phyloP scores from a whole-genome alignment of 2,113 vertebrate species.

The Tachysurus vachellii region DNA sequence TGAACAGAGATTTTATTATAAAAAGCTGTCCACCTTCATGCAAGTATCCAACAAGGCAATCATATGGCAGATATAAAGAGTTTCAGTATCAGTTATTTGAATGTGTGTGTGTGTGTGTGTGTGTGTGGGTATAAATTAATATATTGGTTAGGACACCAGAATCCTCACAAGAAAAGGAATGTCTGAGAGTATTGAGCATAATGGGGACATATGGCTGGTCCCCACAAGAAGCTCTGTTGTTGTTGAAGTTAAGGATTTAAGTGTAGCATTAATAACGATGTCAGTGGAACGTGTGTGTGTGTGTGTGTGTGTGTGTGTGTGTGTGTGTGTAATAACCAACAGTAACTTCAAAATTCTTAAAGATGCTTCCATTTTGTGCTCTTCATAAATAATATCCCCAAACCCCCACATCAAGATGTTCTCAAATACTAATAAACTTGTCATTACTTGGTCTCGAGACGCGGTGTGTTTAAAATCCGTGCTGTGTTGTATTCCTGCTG shows the following conservation, averaged over 20 bases:
- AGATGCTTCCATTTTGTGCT: background rate
- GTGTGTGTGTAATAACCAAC: background rate
- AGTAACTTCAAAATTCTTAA: background rate
- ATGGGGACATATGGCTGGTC: no score
- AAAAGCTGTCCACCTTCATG: background rate
- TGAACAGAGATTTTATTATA: background rate
- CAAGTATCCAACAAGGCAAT: background rate
- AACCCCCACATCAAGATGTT: background rate
- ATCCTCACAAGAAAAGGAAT: background rate
- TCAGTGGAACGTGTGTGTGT: background rate
- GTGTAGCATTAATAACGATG: background rate
- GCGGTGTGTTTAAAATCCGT: no score
- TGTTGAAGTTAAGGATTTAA: background rate
- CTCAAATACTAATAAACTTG: background rate
- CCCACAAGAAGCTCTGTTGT: no score
- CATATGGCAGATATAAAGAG: background rate
- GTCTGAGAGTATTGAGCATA: background rate
- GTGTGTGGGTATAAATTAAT: background rate
- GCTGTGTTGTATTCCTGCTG: background rate
- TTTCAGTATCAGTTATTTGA: no score
- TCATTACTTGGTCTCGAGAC: background rate
- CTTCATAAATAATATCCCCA: background rate
- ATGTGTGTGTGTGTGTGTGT: background rate
- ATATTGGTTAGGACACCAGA: background rate
- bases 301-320: constrained; percentile 5